Conservation (phyloP, 2,888 invertebrate species). For the Diabrotica balteata region DNA sequence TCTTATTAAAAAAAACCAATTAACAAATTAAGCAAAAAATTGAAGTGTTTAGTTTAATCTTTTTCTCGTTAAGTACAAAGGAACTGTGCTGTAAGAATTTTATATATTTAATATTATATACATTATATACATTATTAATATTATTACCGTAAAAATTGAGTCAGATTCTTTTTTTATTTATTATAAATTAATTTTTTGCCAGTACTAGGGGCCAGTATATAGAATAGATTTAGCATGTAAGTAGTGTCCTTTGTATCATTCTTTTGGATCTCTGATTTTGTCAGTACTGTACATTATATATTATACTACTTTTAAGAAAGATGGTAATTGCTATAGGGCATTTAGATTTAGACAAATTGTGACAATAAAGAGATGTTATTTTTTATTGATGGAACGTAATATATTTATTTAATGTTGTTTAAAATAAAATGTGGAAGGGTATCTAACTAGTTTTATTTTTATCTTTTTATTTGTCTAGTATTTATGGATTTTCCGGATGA, state of each 20-base stretch:
- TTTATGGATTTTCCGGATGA: too few relatives aligned
- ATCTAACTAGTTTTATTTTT: conserved; percentile 12
- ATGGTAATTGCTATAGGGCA: conserved; percentile 33
- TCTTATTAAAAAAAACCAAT: too few relatives aligned
- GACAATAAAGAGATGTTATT: conserved; percentile 41
- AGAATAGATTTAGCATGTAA: conserved; percentile 34
- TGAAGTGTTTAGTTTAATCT: too few relatives aligned
- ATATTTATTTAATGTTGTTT: conserved; percentile 51
- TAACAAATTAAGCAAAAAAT: too few relatives aligned
- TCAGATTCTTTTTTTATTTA: conserved; percentile 17
- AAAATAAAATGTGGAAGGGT: conserved; percentile 47
- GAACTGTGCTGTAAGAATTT: too few relatives aligned
- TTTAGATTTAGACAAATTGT: conserved; percentile 33
- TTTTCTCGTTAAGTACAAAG: too few relatives aligned
- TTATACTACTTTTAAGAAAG: conserved; percentile 16
- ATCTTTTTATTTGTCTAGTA: too few relatives aligned
- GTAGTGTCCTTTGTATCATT: conserved; percentile 15
- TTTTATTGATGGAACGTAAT: conserved; percentile 39
- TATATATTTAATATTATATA: too few relatives aligned
- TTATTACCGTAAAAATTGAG: not conserved
- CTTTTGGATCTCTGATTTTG: conserved; percentile 39
- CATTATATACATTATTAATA: not conserved
- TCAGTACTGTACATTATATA: conserved; percentile 34
- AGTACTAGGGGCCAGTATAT: conserved; percentile 54
- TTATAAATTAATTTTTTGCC: conserved; percentile 43